Base-by-base conservation (phyloP, 2,888 invertebrate species). In the Zygogramma bicolorata region DNA sequence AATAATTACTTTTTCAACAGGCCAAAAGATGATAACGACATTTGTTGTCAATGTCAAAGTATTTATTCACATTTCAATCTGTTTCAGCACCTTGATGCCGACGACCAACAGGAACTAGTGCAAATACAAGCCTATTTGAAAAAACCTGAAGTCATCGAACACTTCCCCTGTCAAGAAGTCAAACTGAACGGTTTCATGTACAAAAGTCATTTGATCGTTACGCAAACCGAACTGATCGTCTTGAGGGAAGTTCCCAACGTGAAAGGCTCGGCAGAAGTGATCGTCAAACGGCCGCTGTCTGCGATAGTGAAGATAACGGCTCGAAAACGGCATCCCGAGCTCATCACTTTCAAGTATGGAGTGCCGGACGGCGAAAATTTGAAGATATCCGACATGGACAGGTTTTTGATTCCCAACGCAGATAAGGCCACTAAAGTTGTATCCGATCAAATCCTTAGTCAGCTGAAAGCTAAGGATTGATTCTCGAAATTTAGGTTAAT, bases 301-400 rank as follows among this genome's bases (percentile, higher is more conserved):
- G 95, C 95, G 63, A 96, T 99, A 81, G 96, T 98, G 7, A 97
- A 97, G 89, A 99, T 99, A 75, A 99, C 99, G 0, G 97, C 98
- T 10, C 97, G 97, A 86, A 97, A 97, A 86, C 92, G 94, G 69
- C 95, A 96, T 85, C 98, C 98, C 0, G 97, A 99, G 87, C 89
- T 99, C 81, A 97, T 99, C 75, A 99, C 99, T 0, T 98, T 99
- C 86, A 97, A 97, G 86, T 98, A 98, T 86, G 97, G 98, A 3
- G 90, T 93, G 69, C 93, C 93, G 1, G 93, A 95, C 84, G 95
- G 94, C 60, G 94, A 95, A 81, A 91, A 92, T 53, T 88, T 95
- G 40, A 89, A 93, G 72, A 94, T 97, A 72, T 94, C 93, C 0
- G 97, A 97, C 86, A 94, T 96, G 94, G 97, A 97, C 88, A 90